Conservation (phyloP, 2,797 vertebrate species). For the Agapornis canus region DNA sequence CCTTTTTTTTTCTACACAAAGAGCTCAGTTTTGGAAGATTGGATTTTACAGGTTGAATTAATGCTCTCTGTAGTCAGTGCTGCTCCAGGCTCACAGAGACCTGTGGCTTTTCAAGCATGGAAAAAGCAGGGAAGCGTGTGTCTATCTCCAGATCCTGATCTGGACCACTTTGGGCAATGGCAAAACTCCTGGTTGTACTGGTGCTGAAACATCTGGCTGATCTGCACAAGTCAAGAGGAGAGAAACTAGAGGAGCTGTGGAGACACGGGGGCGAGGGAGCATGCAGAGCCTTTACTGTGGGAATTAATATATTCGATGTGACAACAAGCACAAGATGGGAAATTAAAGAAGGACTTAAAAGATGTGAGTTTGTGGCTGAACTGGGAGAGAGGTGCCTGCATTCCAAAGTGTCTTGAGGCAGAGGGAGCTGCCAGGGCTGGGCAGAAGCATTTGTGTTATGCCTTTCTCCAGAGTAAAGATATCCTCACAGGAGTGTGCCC, state of each 20-base stretch:
- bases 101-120: background rate
- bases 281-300: background rate
- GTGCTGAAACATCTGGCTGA: background rate
- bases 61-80: background rate
- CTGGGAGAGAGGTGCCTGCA: background rate
- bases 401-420: background rate
- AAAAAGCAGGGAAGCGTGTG: rapidly evolving
- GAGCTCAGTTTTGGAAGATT: background rate
- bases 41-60: background rate
- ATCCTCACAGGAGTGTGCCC: background rate
- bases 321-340: background rate
- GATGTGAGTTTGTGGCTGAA: background rate
- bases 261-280: background rate
- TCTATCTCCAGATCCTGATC: background rate
- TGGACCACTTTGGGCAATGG: background rate
- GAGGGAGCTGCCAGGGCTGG: background rate
- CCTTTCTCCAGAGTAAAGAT: background rate
- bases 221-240: background rate
- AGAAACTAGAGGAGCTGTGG: background rate
- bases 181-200: background rate
- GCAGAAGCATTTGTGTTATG: background rate
- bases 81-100: background rate
- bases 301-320: background rate
- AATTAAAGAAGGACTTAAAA: background rate
- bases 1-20: background rate